Conservation (phyloP, 2,113 vertebrate genomes). For the Cheirogaleus medius region DNA sequence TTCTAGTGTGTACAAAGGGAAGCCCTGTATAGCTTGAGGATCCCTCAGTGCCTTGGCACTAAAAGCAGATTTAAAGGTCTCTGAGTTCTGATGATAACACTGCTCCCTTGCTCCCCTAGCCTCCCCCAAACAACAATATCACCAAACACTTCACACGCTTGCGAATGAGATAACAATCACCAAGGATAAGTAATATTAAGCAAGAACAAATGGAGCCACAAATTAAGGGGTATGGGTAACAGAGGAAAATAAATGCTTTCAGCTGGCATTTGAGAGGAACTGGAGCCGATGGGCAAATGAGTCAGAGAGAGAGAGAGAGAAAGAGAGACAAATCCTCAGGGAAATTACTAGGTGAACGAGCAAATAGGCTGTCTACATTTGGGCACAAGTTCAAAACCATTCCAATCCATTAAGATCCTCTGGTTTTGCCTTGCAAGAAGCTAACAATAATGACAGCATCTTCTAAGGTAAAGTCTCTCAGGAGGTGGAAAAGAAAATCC, state of each 20-base stretch:
- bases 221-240: not conserved
- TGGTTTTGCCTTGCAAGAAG: conserved; percentile 5
- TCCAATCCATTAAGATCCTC: not conserved
- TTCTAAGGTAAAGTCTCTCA: not conserved
- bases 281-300: not conserved
- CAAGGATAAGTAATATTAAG: not conserved
- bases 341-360: not conserved
- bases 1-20: not conserved
- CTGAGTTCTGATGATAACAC: not conserved
- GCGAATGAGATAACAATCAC: not conserved
- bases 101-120: not conserved
- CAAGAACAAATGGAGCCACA: not conserved
- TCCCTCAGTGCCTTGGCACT: not conserved
- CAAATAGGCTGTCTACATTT: not conserved
- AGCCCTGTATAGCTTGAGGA: not conserved
- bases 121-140: not conserved
- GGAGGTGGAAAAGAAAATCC: not conserved
- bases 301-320: too few species aligned
- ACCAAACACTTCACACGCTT: not conserved
- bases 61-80: conserved; percentile 22
- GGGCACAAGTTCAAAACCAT: not conserved
- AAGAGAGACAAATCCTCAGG: not conserved
- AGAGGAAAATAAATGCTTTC: conserved; percentile 43
- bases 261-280: not conserved
- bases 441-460: not conserved